A percentile compares a stretch with the other conserved stretches of the same genome.
phyloP scores from a whole-genome alignment of 2,113 vertebrate genomes.

The Riparia riparia region DNA sequence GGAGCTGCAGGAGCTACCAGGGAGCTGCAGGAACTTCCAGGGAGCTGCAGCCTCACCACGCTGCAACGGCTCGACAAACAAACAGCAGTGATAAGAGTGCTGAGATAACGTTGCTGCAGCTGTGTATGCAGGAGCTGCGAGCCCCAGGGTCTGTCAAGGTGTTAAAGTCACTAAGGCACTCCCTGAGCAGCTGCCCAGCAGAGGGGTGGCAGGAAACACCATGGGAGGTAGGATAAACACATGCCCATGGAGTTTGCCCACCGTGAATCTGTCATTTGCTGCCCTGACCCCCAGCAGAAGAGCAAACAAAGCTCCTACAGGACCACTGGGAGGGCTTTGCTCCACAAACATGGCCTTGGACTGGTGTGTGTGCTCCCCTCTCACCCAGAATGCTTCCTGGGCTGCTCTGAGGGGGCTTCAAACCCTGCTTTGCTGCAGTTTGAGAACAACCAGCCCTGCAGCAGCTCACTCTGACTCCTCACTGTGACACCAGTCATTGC shows the following conservation, averaged over 20 bases:
- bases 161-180: constrained; percentile 11
- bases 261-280: neutral
- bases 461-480: neutral
- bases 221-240: neutral
- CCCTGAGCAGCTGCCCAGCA: neutral
- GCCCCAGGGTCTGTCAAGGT: neutral
- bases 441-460: neutral
- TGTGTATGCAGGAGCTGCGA: constrained; percentile 1
- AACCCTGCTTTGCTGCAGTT: neutral
- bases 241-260: neutral
- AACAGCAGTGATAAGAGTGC: neutral
- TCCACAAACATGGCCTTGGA: neutral
- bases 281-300: neutral
- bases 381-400: neutral
- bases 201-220: neutral
- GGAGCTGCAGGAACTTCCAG: neutral
- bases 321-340: neutral
- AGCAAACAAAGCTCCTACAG: neutral
- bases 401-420: neutral
- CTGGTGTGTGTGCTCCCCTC: neutral
- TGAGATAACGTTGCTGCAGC: constrained; percentile 56
- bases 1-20: neutral
- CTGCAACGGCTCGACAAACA: neutral
- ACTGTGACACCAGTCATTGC: neutral
- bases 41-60: neutral